Evolutionary conservation across 2,888 invertebrate genomes (phyloP).

Genomic region (Protonemura montana): DNA sequence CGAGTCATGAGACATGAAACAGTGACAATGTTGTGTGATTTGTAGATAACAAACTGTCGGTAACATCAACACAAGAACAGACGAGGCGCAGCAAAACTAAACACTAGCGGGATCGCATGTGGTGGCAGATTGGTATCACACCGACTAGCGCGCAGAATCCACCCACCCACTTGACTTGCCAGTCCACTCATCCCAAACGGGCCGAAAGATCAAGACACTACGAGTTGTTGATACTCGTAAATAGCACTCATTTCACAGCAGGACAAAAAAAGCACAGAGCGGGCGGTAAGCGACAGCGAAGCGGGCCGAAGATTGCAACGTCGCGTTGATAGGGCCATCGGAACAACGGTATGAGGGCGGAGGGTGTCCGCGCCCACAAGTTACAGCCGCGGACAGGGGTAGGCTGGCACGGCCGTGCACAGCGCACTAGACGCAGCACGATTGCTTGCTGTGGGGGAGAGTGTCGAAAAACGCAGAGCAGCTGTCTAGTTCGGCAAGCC

Average conservation of each 20-base stretch:
- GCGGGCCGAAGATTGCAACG: not conserved
- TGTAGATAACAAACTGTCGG: not conserved
- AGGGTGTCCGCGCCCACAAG: too few species aligned
- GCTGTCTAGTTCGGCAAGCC: not conserved
- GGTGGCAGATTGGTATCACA: not conserved
- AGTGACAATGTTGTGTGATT: not conserved
- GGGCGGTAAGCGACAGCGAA: too few species aligned
- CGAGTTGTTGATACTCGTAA: too few species aligned
- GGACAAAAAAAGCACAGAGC: too few species aligned
- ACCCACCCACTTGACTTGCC: too few species aligned
- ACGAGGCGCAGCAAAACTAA: not conserved
- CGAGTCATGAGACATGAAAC: not conserved
- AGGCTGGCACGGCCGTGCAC: not conserved
- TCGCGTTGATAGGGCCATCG: not conserved
- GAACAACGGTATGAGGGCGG: not conserved
- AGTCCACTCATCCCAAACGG: too few species aligned
- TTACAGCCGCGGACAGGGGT: not conserved
- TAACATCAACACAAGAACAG: conserved; percentile 2
- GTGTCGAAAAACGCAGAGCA: not conserved
- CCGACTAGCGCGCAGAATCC: not conserved
- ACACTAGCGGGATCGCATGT: not conserved
- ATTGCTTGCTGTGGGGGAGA: not conserved
- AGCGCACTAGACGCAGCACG: too few species aligned
- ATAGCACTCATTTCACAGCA: too few species aligned
- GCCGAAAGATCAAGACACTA: too few species aligned